phyloP scores from a whole-genome alignment of 2,797 vertebrate species.

The Scyliorhinus canicula region DNA sequence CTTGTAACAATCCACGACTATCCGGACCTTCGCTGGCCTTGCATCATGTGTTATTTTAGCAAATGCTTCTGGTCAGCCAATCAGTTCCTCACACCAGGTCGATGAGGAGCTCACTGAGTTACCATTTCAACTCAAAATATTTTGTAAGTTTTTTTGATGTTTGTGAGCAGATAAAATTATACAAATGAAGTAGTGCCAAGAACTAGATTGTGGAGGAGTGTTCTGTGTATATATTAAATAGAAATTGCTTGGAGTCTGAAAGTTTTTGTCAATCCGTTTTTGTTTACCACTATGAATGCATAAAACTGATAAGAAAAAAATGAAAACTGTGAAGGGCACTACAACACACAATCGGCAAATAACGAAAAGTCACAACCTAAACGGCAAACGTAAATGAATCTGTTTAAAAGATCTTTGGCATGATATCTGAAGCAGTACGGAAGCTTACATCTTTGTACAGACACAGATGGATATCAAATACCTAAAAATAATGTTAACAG shows the following conservation, averaged over 20 bases:
- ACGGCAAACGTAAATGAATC: neutral
- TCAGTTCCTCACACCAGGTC: neutral
- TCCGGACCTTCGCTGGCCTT: neutral
- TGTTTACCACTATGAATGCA: neutral
- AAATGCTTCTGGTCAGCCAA: neutral
- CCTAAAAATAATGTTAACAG: neutral
- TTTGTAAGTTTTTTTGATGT: neutral
- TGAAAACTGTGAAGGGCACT: neutral
- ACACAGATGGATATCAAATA: neutral
- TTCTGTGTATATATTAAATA: neutral
- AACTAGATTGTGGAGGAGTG: neutral
- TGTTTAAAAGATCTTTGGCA: neutral
- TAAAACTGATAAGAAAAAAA: slow-evolving; percentile 19
- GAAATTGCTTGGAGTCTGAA: neutral
- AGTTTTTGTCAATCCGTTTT: no score
- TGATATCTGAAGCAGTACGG: neutral
- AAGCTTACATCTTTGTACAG: neutral
- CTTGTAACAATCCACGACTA: neutral
- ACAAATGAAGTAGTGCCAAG: neutral
- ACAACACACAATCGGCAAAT: neutral
- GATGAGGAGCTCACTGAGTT: neutral
- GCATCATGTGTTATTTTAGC: neutral
- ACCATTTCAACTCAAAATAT: neutral
- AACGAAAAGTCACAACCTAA: neutral
- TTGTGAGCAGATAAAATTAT: neutral